Percentiles rank a stretch among this genome's conserved stretches.
Evolutionary conservation across 2,113 vertebrate genomes (phyloP).

Genomic region (Spea multiplicata): DNA sequence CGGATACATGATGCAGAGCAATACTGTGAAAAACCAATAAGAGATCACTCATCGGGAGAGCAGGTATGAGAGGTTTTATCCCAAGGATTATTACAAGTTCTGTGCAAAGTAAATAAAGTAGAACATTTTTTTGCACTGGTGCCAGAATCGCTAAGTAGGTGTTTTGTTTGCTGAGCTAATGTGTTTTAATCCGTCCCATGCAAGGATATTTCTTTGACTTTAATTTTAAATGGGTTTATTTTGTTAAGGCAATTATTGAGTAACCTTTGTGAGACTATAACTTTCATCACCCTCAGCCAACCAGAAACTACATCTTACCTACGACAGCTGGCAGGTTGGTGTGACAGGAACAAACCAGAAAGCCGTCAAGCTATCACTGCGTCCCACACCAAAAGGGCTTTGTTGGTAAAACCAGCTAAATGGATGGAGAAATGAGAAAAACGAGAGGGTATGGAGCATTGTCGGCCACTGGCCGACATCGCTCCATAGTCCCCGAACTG

Average conservation of each 20-base stretch:
- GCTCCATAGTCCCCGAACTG: too few relatives aligned
- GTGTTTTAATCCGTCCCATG: conserved; percentile 23
- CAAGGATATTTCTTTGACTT: conserved; percentile 13
- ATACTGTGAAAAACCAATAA: conserved; percentile 26
- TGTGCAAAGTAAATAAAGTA: conserved; percentile 34
- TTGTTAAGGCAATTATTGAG: background rate
- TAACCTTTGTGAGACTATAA: too few relatives aligned
- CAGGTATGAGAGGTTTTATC: conserved; percentile 28
- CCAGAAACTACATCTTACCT: too few relatives aligned
- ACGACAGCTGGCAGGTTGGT: too few relatives aligned
- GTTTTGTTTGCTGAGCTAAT: conserved; percentile 33
- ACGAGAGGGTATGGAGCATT: too few relatives aligned
- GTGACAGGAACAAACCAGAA: too few relatives aligned
- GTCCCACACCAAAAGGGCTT: too few relatives aligned
- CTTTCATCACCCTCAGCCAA: too few relatives aligned
- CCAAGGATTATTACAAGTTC: conserved; percentile 38
- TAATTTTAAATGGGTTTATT: background rate
- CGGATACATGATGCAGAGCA: conserved; percentile 22
- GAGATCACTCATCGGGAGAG: conserved; percentile 13
- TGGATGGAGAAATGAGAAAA: too few relatives aligned
- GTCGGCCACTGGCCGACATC: too few relatives aligned
- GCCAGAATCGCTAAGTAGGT: conserved; percentile 19
- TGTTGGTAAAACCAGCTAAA: too few relatives aligned
- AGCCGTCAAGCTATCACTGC: too few relatives aligned
- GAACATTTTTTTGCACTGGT: conserved; percentile 28